Evolutionary conservation across 2,888 invertebrate species (phyloP).

Genomic region (Frankliniella fusca): DNA sequence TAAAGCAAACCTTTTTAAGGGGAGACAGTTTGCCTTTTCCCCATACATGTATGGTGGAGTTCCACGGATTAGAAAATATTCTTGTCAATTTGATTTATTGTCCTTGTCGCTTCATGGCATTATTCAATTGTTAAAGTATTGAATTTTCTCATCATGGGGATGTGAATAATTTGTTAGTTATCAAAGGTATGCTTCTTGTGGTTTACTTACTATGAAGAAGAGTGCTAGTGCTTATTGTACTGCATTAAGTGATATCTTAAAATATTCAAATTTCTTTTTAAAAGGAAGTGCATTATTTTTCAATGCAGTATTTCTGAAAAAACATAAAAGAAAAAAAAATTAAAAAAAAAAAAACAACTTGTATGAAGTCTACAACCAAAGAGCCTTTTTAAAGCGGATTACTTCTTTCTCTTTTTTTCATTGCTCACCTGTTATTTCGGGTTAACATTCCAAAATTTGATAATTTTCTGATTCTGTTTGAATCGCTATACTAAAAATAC

Average conservation of each 20-base stretch:
- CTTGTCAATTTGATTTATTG: conserved; percentile 7
- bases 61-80: neutral
- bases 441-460: neutral
- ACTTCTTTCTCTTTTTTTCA: neutral
- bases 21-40: neutral
- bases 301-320: neutral
- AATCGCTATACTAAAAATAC: neutral
- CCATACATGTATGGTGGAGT: too few relatives aligned
- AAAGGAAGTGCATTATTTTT: conserved; percentile 12
- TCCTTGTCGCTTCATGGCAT: neutral
- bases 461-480: neutral
- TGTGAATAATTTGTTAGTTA: too few relatives aligned
- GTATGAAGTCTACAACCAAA: neutral
- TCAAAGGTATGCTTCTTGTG: too few relatives aligned
- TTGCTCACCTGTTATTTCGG: neutral
- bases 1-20: neutral
- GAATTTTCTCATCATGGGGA: neutral
- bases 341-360: neutral
- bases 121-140: neutral
- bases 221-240: too few relatives aligned
- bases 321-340: too few relatives aligned
- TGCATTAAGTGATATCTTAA: neutral
- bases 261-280: neutral
- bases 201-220: too few relatives aligned
- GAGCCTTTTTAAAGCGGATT: neutral